Base-by-base conservation (phyloP, 92 coral and sea anemone genomes). In the Hydrozoanthus gracilis region DNA sequence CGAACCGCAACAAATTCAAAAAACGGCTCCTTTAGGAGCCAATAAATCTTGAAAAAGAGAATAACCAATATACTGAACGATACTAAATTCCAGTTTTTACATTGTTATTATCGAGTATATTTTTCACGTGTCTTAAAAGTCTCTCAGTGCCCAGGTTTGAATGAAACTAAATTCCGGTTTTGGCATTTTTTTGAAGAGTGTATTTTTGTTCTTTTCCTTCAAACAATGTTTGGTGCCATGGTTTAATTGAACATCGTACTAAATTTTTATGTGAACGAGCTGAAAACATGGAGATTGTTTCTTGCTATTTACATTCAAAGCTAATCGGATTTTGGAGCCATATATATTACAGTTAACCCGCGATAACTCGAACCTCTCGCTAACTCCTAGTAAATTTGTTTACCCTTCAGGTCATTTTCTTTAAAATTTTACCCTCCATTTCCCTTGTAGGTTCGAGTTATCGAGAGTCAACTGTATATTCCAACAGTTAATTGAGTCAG, bases 11-110 rank as follows among this genome's bases (percentile, higher is more conserved):
- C 82, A 76, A 76, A 76, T 76, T 76, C 82, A 76, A 48, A 48
- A 48, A 76, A 76, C 82, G 82, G 82, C 82, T 76, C 82, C 82
- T 76, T 76, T 76, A 76, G 82, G 82, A 76, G 82, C 82, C 82
- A 76, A 4, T 6, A 76, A 76, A 76, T 76, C 82, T 76, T 76
- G 62, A 4, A 76, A 76, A 76, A 76, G 82, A 76, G 82, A 76
- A 76, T 76, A 48, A 76, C 82, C 82, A 50, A 55, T 76, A 76
- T 69, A 69, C 74, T 69, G 74, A 69, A 69, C 74, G 74, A 69
- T 35, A 69, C 74, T 69, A 68, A 68, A 68, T 68, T 68, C 73
- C 73, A 68, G 73, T 68, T 68, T 68, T 68, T 68, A 68, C 73
- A 68, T 68, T 68, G 73, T 68, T 68, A 68, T 68, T 68, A 68